Percentiles rank a stretch among this genome's conserved stretches.
Conservation (phyloP, 2,888 invertebrate genomes). For the Netelia melanura region DNA sequence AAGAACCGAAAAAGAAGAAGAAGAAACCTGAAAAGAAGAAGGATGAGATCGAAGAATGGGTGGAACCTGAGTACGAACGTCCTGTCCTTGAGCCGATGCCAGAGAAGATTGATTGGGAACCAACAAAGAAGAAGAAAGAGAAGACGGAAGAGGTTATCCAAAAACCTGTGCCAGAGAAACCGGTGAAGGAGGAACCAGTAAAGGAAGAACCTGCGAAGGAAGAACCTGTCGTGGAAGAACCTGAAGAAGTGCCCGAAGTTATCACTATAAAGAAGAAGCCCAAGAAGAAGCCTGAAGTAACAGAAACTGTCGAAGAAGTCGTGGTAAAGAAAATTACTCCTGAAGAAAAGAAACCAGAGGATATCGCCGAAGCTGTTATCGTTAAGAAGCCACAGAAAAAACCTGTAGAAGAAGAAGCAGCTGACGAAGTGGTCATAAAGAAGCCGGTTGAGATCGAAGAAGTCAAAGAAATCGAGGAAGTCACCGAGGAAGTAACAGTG, state of each 20-base stretch:
- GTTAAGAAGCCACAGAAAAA: constrained; percentile 72
- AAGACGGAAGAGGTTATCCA: constrained; percentile 69
- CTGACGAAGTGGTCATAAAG: constrained; percentile 69
- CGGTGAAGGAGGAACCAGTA: constrained; percentile 69
- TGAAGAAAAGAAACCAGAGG: constrained; percentile 77
- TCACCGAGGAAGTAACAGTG: constrained; percentile 66
- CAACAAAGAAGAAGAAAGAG: constrained; percentile 69
- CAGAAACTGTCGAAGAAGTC: constrained; percentile 73
- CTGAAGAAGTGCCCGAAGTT: constrained; percentile 72
- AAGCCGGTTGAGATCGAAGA: constrained; percentile 70
- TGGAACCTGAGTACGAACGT: constrained; percentile 74
- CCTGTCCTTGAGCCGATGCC: constrained; percentile 75
- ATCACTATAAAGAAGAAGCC: constrained; percentile 74
- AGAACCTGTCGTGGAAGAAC: constrained; percentile 77
- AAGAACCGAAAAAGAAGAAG: constrained; percentile 69
- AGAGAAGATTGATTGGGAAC: constrained; percentile 73
- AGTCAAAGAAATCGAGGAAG: constrained; percentile 75
- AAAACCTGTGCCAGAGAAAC: constrained; percentile 72
- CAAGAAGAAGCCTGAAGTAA: constrained; percentile 71
- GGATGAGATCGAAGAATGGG: constrained; percentile 72
- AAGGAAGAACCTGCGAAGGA: constrained; percentile 84
- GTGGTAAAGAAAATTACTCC: constrained; percentile 73
- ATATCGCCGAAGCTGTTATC: constrained; percentile 74
- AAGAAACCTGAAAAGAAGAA: constrained; percentile 69
- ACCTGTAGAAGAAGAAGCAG: constrained; percentile 80